Evolutionary conservation across 2,888 invertebrate species (phyloP).

Genomic region (Anthophora plumipes): DNA sequence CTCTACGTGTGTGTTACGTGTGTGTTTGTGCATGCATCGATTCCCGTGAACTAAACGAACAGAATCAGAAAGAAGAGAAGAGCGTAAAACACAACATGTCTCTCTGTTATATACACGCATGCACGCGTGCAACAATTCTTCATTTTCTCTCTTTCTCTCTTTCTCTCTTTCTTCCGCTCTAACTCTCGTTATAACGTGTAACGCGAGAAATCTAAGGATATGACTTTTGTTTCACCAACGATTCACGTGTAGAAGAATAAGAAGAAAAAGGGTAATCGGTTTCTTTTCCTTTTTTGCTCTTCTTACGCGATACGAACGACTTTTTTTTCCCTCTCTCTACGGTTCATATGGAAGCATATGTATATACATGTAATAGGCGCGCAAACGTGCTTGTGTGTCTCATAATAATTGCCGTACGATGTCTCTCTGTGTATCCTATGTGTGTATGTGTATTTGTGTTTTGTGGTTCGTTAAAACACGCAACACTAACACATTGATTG

Average conservation of each 20-base stretch:
- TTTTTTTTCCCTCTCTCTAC: slow-evolving; percentile 57
- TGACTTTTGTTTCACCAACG: slow-evolving; percentile 71
- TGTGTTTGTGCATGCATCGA: slow-evolving; percentile 42
- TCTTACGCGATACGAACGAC: slow-evolving; percentile 56
- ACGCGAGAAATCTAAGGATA: slow-evolving; percentile 71
- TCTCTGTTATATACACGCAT: slow-evolving; percentile 36
- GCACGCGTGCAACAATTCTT: slow-evolving; percentile 44
- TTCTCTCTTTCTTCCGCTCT: background rate
- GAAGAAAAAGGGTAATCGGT: slow-evolving; percentile 31
- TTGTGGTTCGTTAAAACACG: slow-evolving; percentile 51
- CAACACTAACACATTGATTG: slow-evolving; percentile 66
- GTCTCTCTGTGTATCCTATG: slow-evolving; percentile 10
- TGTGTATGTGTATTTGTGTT: background rate
- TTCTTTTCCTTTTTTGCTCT: too few relatives aligned
- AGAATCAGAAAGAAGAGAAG: too few relatives aligned
- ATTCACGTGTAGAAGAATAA: too few relatives aligned
- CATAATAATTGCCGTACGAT: slow-evolving; percentile 40
- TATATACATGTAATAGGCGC: slow-evolving; percentile 58
- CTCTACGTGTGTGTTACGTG: slow-evolving; percentile 7
- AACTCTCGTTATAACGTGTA: slow-evolving; percentile 9
- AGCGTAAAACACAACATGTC: background rate
- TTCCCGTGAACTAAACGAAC: background rate
- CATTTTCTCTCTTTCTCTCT: background rate
- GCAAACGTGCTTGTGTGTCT: slow-evolving; percentile 42
- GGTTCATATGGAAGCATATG: slow-evolving; percentile 75